Percentiles rank a stretch among this genome's conserved stretches.
These are phyloP conservation scores for Willowsia nigromaculata DNA, from an alignment of 2,888 invertebrate genomes.

Conservation along the genomic window DNA sequence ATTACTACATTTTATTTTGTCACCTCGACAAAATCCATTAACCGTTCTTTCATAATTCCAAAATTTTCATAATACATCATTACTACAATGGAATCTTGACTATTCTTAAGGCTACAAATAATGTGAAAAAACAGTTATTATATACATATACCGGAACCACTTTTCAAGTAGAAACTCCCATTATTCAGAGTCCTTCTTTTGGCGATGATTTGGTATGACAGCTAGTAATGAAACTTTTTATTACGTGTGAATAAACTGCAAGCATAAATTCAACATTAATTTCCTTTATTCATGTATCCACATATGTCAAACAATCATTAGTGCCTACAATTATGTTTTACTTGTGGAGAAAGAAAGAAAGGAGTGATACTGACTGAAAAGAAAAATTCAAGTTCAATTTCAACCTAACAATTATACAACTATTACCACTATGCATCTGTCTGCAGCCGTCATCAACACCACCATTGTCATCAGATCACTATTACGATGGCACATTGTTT, in stretches of 20 bases:
- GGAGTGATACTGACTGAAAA: background rate
- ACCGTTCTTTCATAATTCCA: background rate
- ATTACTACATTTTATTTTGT: background rate
- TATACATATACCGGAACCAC: background rate
- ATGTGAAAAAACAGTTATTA: background rate
- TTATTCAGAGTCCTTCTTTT: background rate
- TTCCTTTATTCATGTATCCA: constrained; percentile 4
- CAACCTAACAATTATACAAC: background rate
- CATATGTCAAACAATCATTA: background rate
- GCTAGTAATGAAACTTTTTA: background rate
- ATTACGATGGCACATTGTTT: background rate
- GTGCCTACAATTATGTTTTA: background rate
- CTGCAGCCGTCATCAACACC: background rate
- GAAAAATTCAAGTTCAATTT: constrained; percentile 63
- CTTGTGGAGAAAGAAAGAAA: background rate
- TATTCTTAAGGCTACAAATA: background rate
- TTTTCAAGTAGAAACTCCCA: background rate
- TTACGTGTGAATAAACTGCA: too few relatives aligned
- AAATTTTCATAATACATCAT: background rate
- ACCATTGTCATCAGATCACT: background rate
- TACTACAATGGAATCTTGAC: background rate
- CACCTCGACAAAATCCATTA: background rate
- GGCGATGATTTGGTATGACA: background rate
- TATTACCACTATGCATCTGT: background rate
- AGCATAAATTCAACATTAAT: background rate